phyloP scores from a whole-genome alignment of 1,140 invertebrate genomes.

The Drosophila equinoxialis region DNA sequence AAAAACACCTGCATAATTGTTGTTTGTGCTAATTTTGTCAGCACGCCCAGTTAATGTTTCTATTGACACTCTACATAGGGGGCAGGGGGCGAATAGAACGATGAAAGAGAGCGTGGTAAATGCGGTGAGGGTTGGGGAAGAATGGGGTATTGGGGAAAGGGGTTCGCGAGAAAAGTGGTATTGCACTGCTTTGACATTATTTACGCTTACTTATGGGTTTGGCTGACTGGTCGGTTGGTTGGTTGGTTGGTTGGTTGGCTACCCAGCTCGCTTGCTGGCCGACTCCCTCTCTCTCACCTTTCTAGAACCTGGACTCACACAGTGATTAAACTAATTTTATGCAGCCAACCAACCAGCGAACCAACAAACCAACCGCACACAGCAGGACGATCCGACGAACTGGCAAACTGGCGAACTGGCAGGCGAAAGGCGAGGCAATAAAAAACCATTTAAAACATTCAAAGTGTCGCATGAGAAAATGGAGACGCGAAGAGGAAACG shows the following conservation, averaged over 20 bases:
- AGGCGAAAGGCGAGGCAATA: constrained; percentile 47
- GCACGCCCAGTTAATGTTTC: constrained; percentile 79
- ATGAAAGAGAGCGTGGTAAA: neutral
- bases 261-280: constrained; percentile 27
- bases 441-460: constrained; percentile 80
- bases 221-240: constrained; percentile 41
- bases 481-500: constrained; percentile 42
- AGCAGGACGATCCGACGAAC: constrained; percentile 14
- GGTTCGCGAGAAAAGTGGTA: constrained; percentile 18
- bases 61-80: constrained; percentile 64
- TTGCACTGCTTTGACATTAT: constrained; percentile 78
- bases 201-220: constrained; percentile 78
- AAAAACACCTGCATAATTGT: constrained; percentile 74
- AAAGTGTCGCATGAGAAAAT: constrained; percentile 75
- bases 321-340: constrained; percentile 82
- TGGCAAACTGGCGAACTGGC: constrained; percentile 25
- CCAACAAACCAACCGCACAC: constrained; percentile 36
- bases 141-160: constrained; percentile 8
- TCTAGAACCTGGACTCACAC: constrained; percentile 48
- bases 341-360: constrained; percentile 49
- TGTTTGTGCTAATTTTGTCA: constrained; percentile 76
- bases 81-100: neutral
- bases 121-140: neutral
- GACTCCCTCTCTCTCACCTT: constrained; percentile 10
- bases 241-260: constrained; percentile 14